Conservation (phyloP, 53 echinoderm and acorn worm species). For the Temnopleurus reevesii region DNA sequence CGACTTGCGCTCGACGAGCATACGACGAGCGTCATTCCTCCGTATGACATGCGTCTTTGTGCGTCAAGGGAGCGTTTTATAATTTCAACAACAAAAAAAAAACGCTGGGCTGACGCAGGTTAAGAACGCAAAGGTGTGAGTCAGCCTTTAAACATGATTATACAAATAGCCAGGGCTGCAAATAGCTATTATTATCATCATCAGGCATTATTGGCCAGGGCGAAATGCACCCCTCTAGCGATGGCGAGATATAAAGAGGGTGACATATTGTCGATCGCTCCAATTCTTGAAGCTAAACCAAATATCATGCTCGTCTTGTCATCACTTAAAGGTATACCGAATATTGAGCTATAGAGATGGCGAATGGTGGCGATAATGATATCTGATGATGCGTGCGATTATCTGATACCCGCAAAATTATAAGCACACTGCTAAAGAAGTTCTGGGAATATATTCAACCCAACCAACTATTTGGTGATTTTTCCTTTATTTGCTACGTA, state of each 20-base stretch:
- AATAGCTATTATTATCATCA: too few relatives aligned
- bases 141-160: background rate
- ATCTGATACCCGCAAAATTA: background rate
- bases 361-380: background rate
- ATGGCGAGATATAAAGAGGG: background rate
- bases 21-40: too few relatives aligned
- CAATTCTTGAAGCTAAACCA: slow-evolving; percentile 4
- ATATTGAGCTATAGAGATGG: background rate
- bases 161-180: slow-evolving; percentile 41
- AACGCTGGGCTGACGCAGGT: too few relatives aligned
- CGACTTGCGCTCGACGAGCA: too few relatives aligned
- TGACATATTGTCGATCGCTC: slow-evolving; percentile 28
- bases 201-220: background rate
- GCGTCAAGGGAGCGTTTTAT: too few relatives aligned
- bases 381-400: background rate
- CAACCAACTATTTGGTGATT: too few relatives aligned
- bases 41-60: too few relatives aligned
- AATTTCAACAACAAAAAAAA: too few relatives aligned
- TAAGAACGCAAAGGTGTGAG: too few relatives aligned
- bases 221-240: background rate
- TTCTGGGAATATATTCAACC: too few relatives aligned
- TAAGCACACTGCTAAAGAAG: too few relatives aligned
- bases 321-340: slow-evolving; percentile 7
- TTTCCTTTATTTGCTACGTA: too few relatives aligned
- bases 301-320: background rate